Conservation (phyloP, 2,888 invertebrate species). For the Ligdia adustata region DNA sequence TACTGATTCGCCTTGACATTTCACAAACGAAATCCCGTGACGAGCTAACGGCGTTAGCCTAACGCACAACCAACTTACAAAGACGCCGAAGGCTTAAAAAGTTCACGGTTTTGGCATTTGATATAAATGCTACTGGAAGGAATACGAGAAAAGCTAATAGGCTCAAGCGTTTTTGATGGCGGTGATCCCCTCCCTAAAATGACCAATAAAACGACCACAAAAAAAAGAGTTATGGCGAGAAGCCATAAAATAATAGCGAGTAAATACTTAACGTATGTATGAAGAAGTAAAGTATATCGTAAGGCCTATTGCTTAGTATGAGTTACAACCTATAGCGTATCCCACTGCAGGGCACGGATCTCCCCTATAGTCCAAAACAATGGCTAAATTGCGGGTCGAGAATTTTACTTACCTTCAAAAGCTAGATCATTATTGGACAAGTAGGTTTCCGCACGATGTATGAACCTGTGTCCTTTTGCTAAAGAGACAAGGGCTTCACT, state of each 20-base stretch:
- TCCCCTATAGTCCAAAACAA: too few species aligned
- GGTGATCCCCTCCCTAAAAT: slow-evolving; percentile 35
- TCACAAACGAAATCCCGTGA: slow-evolving; percentile 22
- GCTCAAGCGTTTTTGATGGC: slow-evolving; percentile 21
- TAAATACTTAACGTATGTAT: slow-evolving; percentile 24
- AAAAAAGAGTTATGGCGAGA: slow-evolving; percentile 32
- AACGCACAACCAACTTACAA: slow-evolving; percentile 6
- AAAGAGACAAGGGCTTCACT: too few species aligned
- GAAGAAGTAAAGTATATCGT: too few species aligned
- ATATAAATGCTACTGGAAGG: slow-evolving; percentile 15
- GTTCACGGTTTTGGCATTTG: slow-evolving; percentile 46
- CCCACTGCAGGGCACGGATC: too few species aligned
- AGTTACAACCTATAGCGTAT: too few species aligned
- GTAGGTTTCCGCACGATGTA: too few species aligned
- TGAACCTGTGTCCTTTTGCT: too few species aligned
- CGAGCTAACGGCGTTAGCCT: too few species aligned
- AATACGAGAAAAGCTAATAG: slow-evolving; percentile 15
- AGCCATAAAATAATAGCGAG: slow-evolving; percentile 28
- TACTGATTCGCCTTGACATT: slow-evolving; percentile 45
- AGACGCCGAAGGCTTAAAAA: slow-evolving; percentile 13
- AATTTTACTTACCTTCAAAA: too few species aligned
- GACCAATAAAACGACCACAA: slow-evolving; percentile 44
- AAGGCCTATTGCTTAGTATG: too few species aligned
- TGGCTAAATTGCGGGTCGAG: too few species aligned
- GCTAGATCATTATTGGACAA: too few species aligned